Evolutionary conservation across 2,888 invertebrate genomes (phyloP).

Genomic region (Eulithis testata): DNA sequence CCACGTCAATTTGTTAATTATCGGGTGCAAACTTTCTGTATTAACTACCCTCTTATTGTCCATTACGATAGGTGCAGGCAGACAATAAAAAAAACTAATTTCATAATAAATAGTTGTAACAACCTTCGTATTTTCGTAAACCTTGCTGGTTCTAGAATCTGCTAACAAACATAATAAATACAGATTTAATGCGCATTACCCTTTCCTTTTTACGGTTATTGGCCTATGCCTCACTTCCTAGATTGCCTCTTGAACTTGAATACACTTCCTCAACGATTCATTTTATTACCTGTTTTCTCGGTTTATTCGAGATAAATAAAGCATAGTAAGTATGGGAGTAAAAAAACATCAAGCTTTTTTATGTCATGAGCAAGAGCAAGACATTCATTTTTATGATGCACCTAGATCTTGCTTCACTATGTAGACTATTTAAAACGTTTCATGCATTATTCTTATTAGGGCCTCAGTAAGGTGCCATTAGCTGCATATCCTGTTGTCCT

Average conservation of each 20-base stretch:
- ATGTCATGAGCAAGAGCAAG: neutral
- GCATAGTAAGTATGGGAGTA: too few relatives aligned
- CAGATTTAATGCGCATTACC: neutral
- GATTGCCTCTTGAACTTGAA: constrained; percentile 18
- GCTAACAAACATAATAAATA: too few relatives aligned
- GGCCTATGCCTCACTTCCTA: constrained; percentile 9
- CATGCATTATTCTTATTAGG: constrained; percentile 10
- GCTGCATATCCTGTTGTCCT: constrained; percentile 17
- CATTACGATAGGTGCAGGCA: too few relatives aligned
- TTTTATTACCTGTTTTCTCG: neutral
- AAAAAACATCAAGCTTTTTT: neutral
- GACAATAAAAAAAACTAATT: too few relatives aligned
- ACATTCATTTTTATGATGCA: constrained; percentile 9
- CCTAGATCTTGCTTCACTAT: neutral
- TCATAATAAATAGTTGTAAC: too few relatives aligned
- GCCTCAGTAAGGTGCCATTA: neutral
- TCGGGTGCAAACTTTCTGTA: too few relatives aligned
- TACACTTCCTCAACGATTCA: constrained; percentile 16
- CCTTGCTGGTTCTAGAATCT: too few relatives aligned
- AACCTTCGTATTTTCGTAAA: too few relatives aligned
- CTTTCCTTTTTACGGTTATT: constrained; percentile 8
- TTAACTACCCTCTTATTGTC: too few relatives aligned
- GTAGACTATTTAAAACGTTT: constrained; percentile 7
- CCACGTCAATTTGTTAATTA: too few relatives aligned
- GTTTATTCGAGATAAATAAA: neutral